Percentiles rank a stretch among this genome's conserved stretches.
phyloP scores from a whole-genome alignment of 2,888 invertebrate genomes.

The Andrena praecox region DNA sequence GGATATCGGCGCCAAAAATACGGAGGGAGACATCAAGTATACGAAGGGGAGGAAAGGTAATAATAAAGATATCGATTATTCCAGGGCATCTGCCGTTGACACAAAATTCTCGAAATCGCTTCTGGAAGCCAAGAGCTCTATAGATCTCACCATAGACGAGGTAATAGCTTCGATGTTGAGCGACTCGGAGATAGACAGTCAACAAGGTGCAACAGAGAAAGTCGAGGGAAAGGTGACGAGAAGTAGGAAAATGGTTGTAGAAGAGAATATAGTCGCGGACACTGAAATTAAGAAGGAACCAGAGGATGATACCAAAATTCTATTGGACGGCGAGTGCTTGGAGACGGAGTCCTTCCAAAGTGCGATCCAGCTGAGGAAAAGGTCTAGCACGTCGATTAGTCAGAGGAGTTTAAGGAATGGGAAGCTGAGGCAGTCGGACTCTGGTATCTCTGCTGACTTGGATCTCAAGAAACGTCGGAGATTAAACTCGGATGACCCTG shows the following conservation, averaged over 20 bases:
- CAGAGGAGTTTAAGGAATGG: slow-evolving; percentile 89
- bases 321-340: slow-evolving; percentile 70
- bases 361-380: slow-evolving; percentile 73
- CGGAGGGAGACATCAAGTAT: slow-evolving; percentile 60
- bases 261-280: slow-evolving; percentile 67
- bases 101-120: slow-evolving; percentile 61
- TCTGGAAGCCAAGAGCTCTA: slow-evolving; percentile 75
- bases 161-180: slow-evolving; percentile 82
- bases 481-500: slow-evolving; percentile 76
- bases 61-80: slow-evolving; percentile 58
- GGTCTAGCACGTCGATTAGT: slow-evolving; percentile 77
- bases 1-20: slow-evolving; percentile 58
- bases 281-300: slow-evolving; percentile 79
- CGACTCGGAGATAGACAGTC: slow-evolving; percentile 75
- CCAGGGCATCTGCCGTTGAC: slow-evolving; percentile 47
- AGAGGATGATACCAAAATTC: slow-evolving; percentile 68
- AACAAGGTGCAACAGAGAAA: slow-evolving; percentile 69
- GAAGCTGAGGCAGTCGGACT: slow-evolving; percentile 87
- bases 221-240: slow-evolving; percentile 75
- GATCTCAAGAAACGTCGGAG: slow-evolving; percentile 76
- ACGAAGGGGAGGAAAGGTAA: slow-evolving; percentile 65
- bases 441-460: slow-evolving; percentile 71
- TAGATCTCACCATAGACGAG: slow-evolving; percentile 82
- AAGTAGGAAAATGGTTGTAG: slow-evolving; percentile 77
- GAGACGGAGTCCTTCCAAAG: slow-evolving; percentile 66